Percentiles rank a stretch among this genome's conserved stretches.
phyloP scores from a whole-genome alignment of 2,113 vertebrate species.

The Beaufortia kweichowensis region DNA sequence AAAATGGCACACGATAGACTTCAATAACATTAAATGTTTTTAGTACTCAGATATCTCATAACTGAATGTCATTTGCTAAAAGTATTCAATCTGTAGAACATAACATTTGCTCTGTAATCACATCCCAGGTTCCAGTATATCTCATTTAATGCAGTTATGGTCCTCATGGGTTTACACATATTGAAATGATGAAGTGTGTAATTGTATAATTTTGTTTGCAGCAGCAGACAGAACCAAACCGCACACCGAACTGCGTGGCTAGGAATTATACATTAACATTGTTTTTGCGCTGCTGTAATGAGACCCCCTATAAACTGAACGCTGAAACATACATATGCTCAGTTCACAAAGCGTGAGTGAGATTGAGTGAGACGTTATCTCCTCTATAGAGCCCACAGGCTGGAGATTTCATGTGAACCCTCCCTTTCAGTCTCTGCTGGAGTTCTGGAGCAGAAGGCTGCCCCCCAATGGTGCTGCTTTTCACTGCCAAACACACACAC shows the following conservation, averaged over 20 bases:
- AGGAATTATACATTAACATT: not conserved
- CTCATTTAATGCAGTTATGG: not conserved
- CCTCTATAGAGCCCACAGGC: slow-evolving; percentile 14
- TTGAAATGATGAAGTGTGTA: not conserved
- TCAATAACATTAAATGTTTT: no score
- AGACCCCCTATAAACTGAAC: not conserved
- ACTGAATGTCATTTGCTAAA: no score
- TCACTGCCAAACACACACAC: slow-evolving; percentile 4
- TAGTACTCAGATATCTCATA: no score
- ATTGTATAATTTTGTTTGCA: not conserved
- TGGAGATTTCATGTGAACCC: slow-evolving; percentile 15
- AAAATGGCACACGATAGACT: no score
- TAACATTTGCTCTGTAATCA: not conserved
- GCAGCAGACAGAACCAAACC: not conserved
- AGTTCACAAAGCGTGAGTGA: not conserved
- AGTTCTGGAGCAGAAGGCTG: slow-evolving; percentile 51
- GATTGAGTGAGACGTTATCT: slow-evolving; percentile 19
- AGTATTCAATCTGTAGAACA: no score
- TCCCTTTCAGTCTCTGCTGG: slow-evolving; percentile 15
- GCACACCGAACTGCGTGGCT: not conserved
- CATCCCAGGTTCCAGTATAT: not conserved
- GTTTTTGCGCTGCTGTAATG: slow-evolving; percentile 4
- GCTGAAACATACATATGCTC: not conserved
- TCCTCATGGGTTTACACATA: not conserved
- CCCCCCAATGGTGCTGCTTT: slow-evolving; percentile 48